Evolutionary conservation across 2,797 vertebrate species (phyloP), one percentile per base, ranked within the genome.

Genomic region (Stomatorhinus walkeri): DNA sequence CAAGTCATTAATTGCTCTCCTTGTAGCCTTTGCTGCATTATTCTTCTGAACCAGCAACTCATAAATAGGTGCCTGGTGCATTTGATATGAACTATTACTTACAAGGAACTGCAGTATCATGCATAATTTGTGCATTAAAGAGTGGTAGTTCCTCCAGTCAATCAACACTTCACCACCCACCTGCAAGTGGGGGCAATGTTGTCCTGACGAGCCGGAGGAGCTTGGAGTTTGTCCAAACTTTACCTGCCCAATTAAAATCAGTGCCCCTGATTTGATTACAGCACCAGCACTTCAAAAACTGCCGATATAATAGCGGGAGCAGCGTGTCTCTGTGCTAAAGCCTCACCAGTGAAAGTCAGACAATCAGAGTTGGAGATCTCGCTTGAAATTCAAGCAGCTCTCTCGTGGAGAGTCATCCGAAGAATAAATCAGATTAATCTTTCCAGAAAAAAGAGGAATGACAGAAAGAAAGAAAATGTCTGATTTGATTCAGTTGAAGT

Each of bases 401-500:
- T 85, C 84, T 52, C 9, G 24, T 54, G 84, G 48, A 46, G 84
- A 85, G 24, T 52, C 51, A 54, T 52, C 48, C 28, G 49, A 54
- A 52, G 48, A 32, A 52, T 52, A 85, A 85, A 52, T 54, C 24
- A 85, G 84, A 52, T 85, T 52, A 52, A 52, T 54, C 28, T 85
- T 54, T 85, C 84, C 14, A 52, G 49, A 54, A 52, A 81, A 52
- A 81, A 81, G 22, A 52, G 24, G 51, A 85, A 85, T 28, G 48
- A 54, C 46, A 54, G 48, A 54, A 22, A 36, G 48, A 85, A 85
- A 85, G 24, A 32, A 85, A 85, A 28, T 32, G 84, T 52, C 43
- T 52, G 84, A 85, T 85, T 85, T 85, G 49, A 85, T 52, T 51
- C 84, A 85, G 84, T 8, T 51, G 48, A 85, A 85, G 84, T 52